Percentiles rank a stretch among this genome's conserved stretches.
phyloP scores from a whole-genome alignment of 2,113 vertebrate species.

The Stigmatopora argus region DNA sequence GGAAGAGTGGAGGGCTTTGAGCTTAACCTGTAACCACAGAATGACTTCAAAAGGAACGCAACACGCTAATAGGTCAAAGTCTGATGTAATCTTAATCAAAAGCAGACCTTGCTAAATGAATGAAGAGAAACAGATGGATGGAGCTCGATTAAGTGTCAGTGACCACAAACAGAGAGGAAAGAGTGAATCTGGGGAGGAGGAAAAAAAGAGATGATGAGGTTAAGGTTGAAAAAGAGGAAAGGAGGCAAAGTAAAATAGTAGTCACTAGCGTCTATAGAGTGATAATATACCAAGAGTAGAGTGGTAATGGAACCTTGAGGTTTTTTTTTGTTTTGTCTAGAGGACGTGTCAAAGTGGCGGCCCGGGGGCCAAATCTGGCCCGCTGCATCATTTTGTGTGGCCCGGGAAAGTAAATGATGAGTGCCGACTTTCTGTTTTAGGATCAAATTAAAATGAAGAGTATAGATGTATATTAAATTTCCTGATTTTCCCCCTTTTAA shows the following conservation, averaged over 20 bases:
- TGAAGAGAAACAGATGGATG: slow-evolving; percentile 72
- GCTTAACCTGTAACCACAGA: slow-evolving; percentile 67
- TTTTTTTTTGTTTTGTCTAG: neutral
- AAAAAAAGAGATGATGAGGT: slow-evolving; percentile 32
- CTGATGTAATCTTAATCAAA: slow-evolving; percentile 71
- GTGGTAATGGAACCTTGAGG: neutral
- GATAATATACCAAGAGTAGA: neutral
- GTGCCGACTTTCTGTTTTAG: no score
- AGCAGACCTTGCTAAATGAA: slow-evolving; percentile 60
- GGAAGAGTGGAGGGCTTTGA: slow-evolving; percentile 60
- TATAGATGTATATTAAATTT: no score
- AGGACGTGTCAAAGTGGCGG: no score
- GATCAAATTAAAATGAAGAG: no score
- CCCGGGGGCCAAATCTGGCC: no score
- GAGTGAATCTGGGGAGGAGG: slow-evolving; percentile 37
- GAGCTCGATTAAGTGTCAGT: slow-evolving; percentile 67
- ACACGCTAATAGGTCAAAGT: slow-evolving; percentile 71
- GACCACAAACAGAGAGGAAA: slow-evolving; percentile 65
- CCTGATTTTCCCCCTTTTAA: no score
- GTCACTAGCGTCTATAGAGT: neutral
- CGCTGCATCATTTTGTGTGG: no score
- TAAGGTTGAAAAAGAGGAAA: slow-evolving; percentile 22
- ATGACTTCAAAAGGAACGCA: slow-evolving; percentile 67
- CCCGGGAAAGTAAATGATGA: no score
- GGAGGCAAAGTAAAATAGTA: slow-evolving; percentile 6